A percentile compares a stretch with the other conserved stretches of the same genome.
Evolutionary conservation across 2,797 vertebrate species (phyloP).

Genomic region (Pseudotriccus pelzelni): DNA sequence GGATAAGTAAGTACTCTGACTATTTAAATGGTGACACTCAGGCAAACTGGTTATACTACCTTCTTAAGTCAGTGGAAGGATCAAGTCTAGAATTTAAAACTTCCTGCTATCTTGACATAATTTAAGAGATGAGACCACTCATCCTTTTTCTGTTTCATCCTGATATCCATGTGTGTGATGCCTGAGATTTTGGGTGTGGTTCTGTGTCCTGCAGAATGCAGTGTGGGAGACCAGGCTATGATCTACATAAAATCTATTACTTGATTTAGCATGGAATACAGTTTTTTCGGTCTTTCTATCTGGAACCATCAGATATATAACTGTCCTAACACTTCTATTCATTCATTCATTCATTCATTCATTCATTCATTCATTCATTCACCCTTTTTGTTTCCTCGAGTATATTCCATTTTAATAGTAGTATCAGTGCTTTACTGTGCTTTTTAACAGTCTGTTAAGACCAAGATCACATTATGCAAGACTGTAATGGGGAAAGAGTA

Average conservation of each 20-base stretch:
- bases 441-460: not conserved
- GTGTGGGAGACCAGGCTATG: not conserved
- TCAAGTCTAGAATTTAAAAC: not conserved
- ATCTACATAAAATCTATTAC: not conserved
- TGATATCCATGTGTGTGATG: not conserved
- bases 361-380: not conserved
- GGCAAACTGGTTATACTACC: conserved; percentile 1
- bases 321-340: not conserved
- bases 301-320: not conserved
- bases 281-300: not conserved
- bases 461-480: not conserved
- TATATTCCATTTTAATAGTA: not conserved
- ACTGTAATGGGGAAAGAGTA: not conserved
- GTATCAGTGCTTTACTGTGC: not conserved
- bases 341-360: not conserved
- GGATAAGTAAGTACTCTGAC: not conserved
- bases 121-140: not conserved
- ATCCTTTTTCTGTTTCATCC: not conserved
- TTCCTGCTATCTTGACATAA: not conserved
- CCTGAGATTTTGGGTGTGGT: not conserved
- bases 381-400: not conserved
- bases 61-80: not conserved
- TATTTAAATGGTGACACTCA: not conserved
- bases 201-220: not conserved
- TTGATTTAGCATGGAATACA: not conserved